Percentiles rank a stretch among this genome's conserved stretches.
phyloP scores from a whole-genome alignment of 2,113 vertebrate species.

The Limnothrissa miodon region DNA sequence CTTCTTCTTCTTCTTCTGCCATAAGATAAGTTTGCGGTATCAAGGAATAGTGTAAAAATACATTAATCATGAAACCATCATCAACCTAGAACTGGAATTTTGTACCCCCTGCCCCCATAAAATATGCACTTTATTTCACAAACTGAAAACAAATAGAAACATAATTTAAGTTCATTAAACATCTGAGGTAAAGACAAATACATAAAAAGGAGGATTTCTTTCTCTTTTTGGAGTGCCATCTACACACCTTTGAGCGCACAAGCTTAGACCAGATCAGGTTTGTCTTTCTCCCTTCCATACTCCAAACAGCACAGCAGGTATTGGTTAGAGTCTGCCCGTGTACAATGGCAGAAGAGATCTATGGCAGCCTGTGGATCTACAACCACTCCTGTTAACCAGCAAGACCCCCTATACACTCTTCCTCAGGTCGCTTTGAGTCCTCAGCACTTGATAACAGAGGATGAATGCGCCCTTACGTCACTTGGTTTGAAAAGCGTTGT shows the following conservation, averaged over 20 bases:
- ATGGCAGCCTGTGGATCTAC: slow-evolving; percentile 60
- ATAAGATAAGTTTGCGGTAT: slow-evolving; percentile 59
- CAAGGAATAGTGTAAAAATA: slow-evolving; percentile 75
- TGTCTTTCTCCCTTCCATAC: slow-evolving; percentile 53
- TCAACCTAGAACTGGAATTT: slow-evolving; percentile 63
- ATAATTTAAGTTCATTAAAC: slow-evolving; percentile 76
- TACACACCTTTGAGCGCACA: slow-evolving; percentile 59
- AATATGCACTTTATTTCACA: slow-evolving; percentile 76
- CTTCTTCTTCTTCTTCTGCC: slow-evolving; percentile 44
- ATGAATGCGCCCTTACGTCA: slow-evolving; percentile 53
- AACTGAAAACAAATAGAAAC: slow-evolving; percentile 66
- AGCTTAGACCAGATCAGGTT: slow-evolving; percentile 50
- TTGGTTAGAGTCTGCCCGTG: slow-evolving; percentile 65
- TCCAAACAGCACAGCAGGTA: slow-evolving; percentile 73
- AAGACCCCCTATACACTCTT: slow-evolving; percentile 36
- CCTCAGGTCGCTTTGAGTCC: slow-evolving; percentile 47
- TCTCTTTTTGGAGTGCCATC: slow-evolving; percentile 59
- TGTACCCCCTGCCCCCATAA: slow-evolving; percentile 67
- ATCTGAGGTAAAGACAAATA: slow-evolving; percentile 76
- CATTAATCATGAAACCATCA: slow-evolving; percentile 68
- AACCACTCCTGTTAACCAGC: slow-evolving; percentile 52
- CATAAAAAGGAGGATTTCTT: slow-evolving; percentile 56
- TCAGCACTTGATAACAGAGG: slow-evolving; percentile 45
- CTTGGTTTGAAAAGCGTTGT: slow-evolving; percentile 32
- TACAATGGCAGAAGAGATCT: slow-evolving; percentile 60